Base-by-base conservation (phyloP, 1,140 invertebrate genomes). In the Aphelinus certus region DNA sequence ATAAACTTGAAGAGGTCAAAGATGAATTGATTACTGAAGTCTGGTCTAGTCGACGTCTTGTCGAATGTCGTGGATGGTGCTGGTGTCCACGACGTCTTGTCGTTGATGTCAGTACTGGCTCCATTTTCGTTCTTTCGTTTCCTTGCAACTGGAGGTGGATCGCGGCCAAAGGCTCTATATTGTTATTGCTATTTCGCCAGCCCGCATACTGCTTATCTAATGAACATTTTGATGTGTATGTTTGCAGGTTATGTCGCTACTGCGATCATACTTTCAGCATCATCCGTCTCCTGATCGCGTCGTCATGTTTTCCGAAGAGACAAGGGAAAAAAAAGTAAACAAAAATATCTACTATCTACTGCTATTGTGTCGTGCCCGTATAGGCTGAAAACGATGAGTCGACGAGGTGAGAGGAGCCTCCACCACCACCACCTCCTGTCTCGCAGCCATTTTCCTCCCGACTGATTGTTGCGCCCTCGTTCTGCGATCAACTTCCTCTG, bases 81-180 rank as follows among this genome's bases (percentile, higher is more conserved):
- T 94, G 93, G 83, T 94, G 93, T 71, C 93, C 93, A 84, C 93
- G 92, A 84, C 93, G 92, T 86, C 89, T 91, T 71, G 89, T 80
- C 47, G 83, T 82, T 86, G 84, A 89, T 86, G 89, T 87, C 86
- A 84, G 83, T 86, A 84, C 85, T 85, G 88, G 90, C 87, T 88
- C 91, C 90, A 89, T 89, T 26, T 26, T 26, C 26, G 26, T 26
- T 26, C 26, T 26, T 26, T 26, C 26, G 26, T 26, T 26, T 26
- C 26, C 26, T 26, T 26, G 26, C 26, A 26, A 26, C 26, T 26
- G 26, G 26, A 26, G 26, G 26, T 26, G 0, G 26, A 26, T 26
- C 26, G 26, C 26, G 26, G 26, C 26, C 26, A 26, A 26, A 26
- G 26, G 26, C 26, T 26, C 26, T 26, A 48, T 6, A 26, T 66